Base-by-base conservation (phyloP, 2,888 invertebrate species). In the Drosophila formosana region DNA sequence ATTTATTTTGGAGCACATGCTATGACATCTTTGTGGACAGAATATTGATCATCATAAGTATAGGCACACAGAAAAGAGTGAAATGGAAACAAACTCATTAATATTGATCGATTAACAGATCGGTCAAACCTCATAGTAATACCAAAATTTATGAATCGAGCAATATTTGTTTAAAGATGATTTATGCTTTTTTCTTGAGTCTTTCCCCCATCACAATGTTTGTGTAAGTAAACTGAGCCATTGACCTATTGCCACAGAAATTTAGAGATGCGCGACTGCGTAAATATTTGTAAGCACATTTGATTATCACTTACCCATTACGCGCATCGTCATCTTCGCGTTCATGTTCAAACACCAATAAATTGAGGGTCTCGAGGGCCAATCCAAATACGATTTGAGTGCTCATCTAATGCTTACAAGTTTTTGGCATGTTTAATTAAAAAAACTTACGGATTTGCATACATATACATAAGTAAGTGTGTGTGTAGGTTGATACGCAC, bases 351-450 rank as follows among this genome's bases (percentile, higher is more conserved):
- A 43, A 18, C 37, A 37, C 18, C 43, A 13, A 30, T n/a, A 23
- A 52, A 50, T 53, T 39, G 64, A 58, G 46, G 41, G 78, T n/a
- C 37, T 68, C 65, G 75, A 65, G 66, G 78, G 66, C 68, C 80
- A 82, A 88, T 86, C 79, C 70, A 82, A 82, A 73, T 71, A 67
- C 75, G 75, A 77, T 82, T 71, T 61, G 61, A 69, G 55, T 66
- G 75, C 66, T 60, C 74, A 80, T 69, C 73, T 75, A 73, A 74
- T 52, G 80, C 70, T 61, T 81, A 89, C 87, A 84, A 72, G 75
- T 68, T 82, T 69, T 78, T 75, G 63, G 72, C 87, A 80, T 83
- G 87, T 88, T 81, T 82, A 89, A 85, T 89, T 87, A 82, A 88
- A 75, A 86, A 88, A 75, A 11, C 82, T 75, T 80, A 72, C 6